phyloP scores from a whole-genome alignment of 2,797 vertebrate species.

The Alcedo atthis region DNA sequence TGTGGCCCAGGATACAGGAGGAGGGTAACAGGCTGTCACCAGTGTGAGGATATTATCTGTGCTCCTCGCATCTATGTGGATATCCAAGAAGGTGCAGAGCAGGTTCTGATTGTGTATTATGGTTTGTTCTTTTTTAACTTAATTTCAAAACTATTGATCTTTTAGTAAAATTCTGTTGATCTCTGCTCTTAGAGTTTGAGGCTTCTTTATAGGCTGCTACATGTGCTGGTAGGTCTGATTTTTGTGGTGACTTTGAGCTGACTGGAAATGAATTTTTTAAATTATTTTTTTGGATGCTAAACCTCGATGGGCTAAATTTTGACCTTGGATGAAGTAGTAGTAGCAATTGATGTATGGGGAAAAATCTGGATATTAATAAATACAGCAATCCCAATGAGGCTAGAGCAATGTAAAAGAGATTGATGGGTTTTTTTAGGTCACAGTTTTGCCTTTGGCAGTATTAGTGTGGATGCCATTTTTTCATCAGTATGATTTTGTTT shows the following conservation, averaged over 20 bases:
- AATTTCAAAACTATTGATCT: not conserved
- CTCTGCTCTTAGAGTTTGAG: not conserved
- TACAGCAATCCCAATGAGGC: not conserved
- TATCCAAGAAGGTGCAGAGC: not conserved
- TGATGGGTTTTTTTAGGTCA: constrained; percentile 4
- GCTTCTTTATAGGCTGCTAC: not conserved
- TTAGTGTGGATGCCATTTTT: not conserved
- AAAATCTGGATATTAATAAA: constrained; percentile 34
- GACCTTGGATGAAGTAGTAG: not conserved
- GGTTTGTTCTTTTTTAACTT: not conserved
- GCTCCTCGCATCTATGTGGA: fast-evolving
- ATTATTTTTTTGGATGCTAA: not conserved
- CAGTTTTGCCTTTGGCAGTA: constrained; percentile 16
- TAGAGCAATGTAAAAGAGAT: not conserved
- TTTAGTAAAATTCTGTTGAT: not conserved
- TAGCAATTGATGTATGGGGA: not conserved
- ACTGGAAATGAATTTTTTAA: not conserved
- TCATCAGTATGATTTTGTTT: constrained; percentile 16
- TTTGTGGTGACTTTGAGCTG: not conserved
- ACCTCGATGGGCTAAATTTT: not conserved
- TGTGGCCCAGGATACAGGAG: fast-evolving
- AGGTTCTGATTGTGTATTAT: not conserved
- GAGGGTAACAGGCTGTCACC: fast-evolving
- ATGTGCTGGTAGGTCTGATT: not conserved
- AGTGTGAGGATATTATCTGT: fast-evolving